Evolutionary conservation across 2,113 vertebrate genomes (phyloP).

Genomic region (Stegostoma tigrinum): DNA sequence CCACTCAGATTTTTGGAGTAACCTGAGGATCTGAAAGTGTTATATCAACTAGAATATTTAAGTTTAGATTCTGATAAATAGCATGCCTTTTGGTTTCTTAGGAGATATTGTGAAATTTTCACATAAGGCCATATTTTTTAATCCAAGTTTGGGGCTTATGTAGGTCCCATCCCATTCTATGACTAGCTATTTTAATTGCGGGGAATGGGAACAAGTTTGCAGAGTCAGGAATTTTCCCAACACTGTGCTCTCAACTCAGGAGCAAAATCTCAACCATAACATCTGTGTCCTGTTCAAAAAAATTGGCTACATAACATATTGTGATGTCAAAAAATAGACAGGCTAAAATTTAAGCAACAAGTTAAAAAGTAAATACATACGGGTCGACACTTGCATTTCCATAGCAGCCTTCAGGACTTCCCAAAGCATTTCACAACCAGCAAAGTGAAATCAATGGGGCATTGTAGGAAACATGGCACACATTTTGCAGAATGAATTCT

Average conservation of each 20-base stretch:
- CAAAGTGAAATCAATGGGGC: not conserved
- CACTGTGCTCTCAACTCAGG: no score
- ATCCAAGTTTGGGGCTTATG: no score
- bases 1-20: not conserved
- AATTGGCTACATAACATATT: not conserved
- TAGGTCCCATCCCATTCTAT: no score
- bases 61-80: not conserved
- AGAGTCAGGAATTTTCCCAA: no score
- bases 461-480: not conserved
- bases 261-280: not conserved
- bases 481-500: not conserved
- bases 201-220: no score
- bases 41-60: not conserved
- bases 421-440: not conserved
- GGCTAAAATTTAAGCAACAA: not conserved
- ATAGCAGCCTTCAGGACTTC: not conserved
- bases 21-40: not conserved
- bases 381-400: not conserved
- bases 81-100: not conserved
- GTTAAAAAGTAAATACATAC: not conserved
- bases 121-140: not conserved
- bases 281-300: not conserved
- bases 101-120: not conserved
- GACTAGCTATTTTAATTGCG: no score
- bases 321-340: not conserved